phyloP scores from a whole-genome alignment of 2,888 invertebrate species.

The Pomacea canaliculata region DNA sequence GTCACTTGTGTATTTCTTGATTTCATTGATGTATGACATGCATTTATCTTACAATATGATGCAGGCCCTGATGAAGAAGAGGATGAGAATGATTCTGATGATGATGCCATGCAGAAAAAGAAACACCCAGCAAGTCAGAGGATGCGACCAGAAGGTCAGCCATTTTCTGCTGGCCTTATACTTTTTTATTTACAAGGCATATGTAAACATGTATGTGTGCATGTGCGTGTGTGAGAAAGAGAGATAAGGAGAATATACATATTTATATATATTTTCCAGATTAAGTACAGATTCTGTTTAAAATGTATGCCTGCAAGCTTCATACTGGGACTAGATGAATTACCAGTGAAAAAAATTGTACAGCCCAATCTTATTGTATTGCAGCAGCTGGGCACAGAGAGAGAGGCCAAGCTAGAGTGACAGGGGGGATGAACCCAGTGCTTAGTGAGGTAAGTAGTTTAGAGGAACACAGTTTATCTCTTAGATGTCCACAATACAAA shows the following conservation, averaged over 20 bases:
- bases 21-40: background rate
- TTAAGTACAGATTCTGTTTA: too few relatives aligned
- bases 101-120: conserved; percentile 43
- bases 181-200: too few relatives aligned
- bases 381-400: conserved; percentile 47
- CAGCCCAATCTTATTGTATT: conserved; percentile 31
- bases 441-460: conserved; percentile 53
- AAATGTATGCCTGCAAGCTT: too few relatives aligned
- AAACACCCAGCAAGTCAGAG: conserved; percentile 44
- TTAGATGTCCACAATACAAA: background rate
- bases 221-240: too few relatives aligned
- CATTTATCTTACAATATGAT: background rate
- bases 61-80: conserved; percentile 39
- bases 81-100: conserved; percentile 32
- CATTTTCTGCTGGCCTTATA: background rate
- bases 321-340: too few relatives aligned
- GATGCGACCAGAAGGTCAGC: conserved; percentile 51
- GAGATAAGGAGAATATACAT: too few relatives aligned
- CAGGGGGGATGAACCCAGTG: conserved; percentile 58
- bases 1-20: conserved; percentile 6
- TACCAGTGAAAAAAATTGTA: too few relatives aligned
- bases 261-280: too few relatives aligned
- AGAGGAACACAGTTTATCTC: background rate
- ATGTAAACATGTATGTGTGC: too few relatives aligned
- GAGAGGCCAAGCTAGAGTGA: conserved; percentile 42